phyloP scores from a whole-genome alignment of 2,113 vertebrate species.

The Hepsetus odoe region DNA sequence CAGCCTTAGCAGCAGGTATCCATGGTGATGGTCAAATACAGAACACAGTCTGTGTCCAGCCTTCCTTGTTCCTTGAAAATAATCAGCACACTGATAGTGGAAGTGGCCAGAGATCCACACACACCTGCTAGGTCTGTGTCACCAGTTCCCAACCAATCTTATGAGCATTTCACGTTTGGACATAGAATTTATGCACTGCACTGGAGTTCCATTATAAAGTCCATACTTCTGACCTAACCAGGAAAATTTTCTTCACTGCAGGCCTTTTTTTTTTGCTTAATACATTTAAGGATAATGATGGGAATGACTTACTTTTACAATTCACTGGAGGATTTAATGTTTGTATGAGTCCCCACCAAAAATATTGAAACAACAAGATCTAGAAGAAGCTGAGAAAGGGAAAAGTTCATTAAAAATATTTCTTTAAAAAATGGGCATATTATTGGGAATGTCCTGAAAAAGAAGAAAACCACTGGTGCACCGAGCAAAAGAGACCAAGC shows the following conservation, averaged over 20 bases:
- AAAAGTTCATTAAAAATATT: too few relatives aligned
- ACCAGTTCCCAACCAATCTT: not conserved
- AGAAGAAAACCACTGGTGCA: too few relatives aligned
- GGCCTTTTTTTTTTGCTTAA: too few relatives aligned
- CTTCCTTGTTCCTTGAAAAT: conserved; percentile 57
- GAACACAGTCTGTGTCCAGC: conserved; percentile 53
- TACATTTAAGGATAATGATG: not conserved
- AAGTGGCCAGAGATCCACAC: conserved; percentile 22
- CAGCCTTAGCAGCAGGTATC: conserved; percentile 59
- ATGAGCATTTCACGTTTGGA: conserved; percentile 9
- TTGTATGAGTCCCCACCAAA: too few relatives aligned
- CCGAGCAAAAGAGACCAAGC: too few relatives aligned
- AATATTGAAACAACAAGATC: too few relatives aligned
- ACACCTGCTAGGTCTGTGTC: not conserved
- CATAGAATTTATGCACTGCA: not conserved
- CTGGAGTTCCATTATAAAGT: not conserved
- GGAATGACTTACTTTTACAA: not conserved
- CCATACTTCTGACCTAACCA: too few relatives aligned
- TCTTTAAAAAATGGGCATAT: too few relatives aligned
- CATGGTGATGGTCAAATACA: conserved; percentile 66
- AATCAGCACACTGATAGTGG: conserved; percentile 47
- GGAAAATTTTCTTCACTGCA: too few relatives aligned
- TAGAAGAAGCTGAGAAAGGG: too few relatives aligned
- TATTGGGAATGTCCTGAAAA: too few relatives aligned
- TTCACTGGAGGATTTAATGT: not conserved